These are phyloP conservation scores for Perca fluviatilis DNA, from an alignment of 2,113 vertebrate genomes.

Conservation along the genomic window DNA sequence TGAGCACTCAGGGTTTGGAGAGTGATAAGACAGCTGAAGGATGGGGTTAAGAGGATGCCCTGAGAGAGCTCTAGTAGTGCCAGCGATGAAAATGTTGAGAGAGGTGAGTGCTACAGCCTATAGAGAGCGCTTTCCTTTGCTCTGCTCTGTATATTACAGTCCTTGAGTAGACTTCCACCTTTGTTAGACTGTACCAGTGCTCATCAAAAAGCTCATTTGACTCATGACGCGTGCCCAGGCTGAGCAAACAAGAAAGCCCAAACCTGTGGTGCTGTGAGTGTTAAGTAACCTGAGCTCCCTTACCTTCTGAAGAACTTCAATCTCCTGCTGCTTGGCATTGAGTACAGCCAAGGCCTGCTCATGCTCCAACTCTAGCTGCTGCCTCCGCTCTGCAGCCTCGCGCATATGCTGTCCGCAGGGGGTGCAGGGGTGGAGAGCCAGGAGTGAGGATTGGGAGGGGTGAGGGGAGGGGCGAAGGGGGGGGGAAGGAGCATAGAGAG, in stretches of 20 bases:
- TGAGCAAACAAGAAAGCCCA: conserved; percentile 32
- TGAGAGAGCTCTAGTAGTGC: background rate
- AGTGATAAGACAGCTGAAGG: conserved; percentile 56
- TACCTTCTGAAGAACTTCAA: conserved; percentile 98
- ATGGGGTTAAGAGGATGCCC: conserved; percentile 27
- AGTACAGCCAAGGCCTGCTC: conserved; percentile 98
- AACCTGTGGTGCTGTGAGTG: conserved; percentile 31
- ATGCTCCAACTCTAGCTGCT: conserved; percentile 99
- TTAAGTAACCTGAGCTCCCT: conserved; percentile 53
- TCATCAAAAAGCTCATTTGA: conserved; percentile 60
- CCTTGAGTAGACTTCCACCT: conserved; percentile 48
- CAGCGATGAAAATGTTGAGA: conserved; percentile 41
- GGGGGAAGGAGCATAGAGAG: conserved; percentile 63
- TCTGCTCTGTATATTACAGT: conserved; percentile 11
- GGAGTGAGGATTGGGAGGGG: conserved; percentile 32
- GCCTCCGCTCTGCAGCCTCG: conserved; percentile 97
- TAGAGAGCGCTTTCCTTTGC: background rate
- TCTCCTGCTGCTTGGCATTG: conserved; percentile 98
- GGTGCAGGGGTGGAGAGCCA: conserved; percentile 61
- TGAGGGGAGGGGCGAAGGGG: background rate
- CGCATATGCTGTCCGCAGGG: conserved; percentile 94
- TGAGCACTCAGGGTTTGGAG: conserved; percentile 31
- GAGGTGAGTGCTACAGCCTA: conserved; percentile 1
- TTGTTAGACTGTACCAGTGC: background rate
- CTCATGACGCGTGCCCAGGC: conserved; percentile 17